Evolutionary conservation across 2,888 invertebrate genomes (phyloP).

Genomic region (Troglohyphantes excavatus): DNA sequence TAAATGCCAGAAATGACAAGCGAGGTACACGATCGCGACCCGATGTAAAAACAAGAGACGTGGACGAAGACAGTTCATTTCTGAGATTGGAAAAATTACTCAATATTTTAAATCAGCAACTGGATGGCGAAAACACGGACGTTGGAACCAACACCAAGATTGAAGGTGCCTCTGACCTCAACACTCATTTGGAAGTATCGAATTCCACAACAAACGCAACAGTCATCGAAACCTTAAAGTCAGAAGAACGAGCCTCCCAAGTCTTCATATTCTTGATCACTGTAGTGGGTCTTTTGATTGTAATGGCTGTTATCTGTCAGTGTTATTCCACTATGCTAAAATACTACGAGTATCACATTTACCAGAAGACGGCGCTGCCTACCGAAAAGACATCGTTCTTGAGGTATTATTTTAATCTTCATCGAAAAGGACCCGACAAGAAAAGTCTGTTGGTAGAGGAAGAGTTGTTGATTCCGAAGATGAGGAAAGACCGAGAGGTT

Average conservation of each 20-base stretch:
- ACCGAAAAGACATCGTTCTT: neutral
- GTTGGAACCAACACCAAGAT: neutral
- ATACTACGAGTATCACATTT: neutral
- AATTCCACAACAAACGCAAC: neutral
- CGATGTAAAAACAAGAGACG: neutral
- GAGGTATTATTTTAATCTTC: neutral
- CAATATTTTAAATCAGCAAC: neutral
- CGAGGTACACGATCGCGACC: too few relatives aligned
- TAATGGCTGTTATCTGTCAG: neutral
- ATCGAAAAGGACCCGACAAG: neutral
- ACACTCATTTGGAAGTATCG: neutral
- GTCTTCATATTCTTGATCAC: neutral
- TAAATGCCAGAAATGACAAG: too few relatives aligned
- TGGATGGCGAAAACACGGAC: neutral
- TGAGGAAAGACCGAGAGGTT: neutral
- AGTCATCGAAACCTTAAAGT: neutral
- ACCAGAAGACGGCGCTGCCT: neutral
- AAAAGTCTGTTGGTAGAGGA: neutral
- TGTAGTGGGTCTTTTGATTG: neutral
- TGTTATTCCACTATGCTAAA: neutral
- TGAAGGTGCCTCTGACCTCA: too few relatives aligned
- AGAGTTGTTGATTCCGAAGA: neutral
- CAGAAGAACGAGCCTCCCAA: neutral
- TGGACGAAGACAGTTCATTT: neutral
- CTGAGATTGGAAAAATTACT: neutral